Base-by-base conservation (phyloP, 1,140 invertebrate species). In the Lasaia peninsularis region DNA sequence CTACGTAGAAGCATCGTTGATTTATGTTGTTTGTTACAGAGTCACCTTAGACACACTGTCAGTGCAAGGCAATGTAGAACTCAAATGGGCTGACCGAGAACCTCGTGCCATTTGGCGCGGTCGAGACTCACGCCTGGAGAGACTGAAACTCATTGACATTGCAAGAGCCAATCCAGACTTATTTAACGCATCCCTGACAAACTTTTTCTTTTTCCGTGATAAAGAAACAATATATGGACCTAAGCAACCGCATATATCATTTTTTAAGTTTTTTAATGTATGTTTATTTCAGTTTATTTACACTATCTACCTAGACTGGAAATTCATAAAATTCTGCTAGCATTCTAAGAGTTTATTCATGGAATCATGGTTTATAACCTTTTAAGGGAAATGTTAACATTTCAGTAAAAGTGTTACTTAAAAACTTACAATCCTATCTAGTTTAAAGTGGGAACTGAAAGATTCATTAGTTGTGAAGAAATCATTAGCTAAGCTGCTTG, bases 181-280 rank as follows among this genome's bases (percentile, higher is more conserved):
- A 0, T 93, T 98, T 58, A 97, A 99, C 91, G 97, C 93, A 9
- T 96, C 96, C 0, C 91, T 99, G 4, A 99, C 98, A 2, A 98
- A 98, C 82, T 98, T 99, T 85, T 99, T 99, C 79, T 99, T 99
- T 89, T 99, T 97, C 77, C 92, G 93, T 57, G 93, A 98, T 75
- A 91, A 97, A 86, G 94, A 96, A 80, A 83, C 93, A 51, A 92
- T 94, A 78, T 97, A 98, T 92, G 97, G 97, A 18, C 95, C 96
- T 18, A 94, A 94, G 75, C 91, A 93, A 58, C 92, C 93, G 35
- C 94, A 96, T 76, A 92, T 98, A 63, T 96, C 96, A 10, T 98
- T 99, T 83, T 98, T 97, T 87, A 93, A 96, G 62, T 99, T 99
- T 90, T 99, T 98, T 89, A 93, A 98, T 92, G 97, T 98, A 91